Evolutionary conservation across 2,888 invertebrate species (phyloP).

Genomic region (Tethea ocularis): DNA sequence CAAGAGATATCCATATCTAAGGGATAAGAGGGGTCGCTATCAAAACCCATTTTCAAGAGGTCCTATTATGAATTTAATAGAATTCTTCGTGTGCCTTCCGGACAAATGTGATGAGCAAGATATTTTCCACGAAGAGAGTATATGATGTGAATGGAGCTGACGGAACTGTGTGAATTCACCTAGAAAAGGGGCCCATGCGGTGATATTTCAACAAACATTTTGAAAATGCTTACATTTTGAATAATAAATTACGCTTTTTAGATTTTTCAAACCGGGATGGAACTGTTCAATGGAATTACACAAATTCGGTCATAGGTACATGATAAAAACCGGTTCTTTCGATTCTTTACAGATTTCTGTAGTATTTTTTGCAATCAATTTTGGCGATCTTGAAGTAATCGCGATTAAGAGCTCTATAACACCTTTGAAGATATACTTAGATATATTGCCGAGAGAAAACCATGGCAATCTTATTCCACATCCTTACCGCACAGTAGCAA

Average conservation of each 20-base stretch:
- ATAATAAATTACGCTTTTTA: not conserved
- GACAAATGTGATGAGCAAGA: conserved; percentile 91
- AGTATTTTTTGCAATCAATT: too few relatives aligned
- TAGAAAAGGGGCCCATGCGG: conserved; percentile 25
- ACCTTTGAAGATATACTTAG: too few relatives aligned
- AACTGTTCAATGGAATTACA: too few relatives aligned
- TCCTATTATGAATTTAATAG: conserved; percentile 92
- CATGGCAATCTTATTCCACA: too few relatives aligned
- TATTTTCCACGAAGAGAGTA: conserved; percentile 86
- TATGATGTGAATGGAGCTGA: conserved; percentile 61
- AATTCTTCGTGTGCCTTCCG: conserved; percentile 94
- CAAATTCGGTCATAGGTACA: too few relatives aligned
- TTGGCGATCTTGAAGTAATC: too few relatives aligned
- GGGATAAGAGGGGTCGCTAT: conserved; percentile 94
- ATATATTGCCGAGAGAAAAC: too few relatives aligned
- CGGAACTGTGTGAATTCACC: conserved; percentile 22
- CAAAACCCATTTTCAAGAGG: conserved; percentile 97
- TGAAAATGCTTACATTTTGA: not conserved
- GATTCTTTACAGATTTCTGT: too few relatives aligned
- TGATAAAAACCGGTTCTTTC: too few relatives aligned
- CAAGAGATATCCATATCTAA: conserved; percentile 94
- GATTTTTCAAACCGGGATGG: too few relatives aligned
- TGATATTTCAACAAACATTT: conserved; percentile 25
- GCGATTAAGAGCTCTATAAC: too few relatives aligned
- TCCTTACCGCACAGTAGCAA: too few relatives aligned